These are phyloP conservation scores for Apis cerana DNA, from an alignment of 1,140 invertebrate genomes.

Conservation along the genomic window DNA sequence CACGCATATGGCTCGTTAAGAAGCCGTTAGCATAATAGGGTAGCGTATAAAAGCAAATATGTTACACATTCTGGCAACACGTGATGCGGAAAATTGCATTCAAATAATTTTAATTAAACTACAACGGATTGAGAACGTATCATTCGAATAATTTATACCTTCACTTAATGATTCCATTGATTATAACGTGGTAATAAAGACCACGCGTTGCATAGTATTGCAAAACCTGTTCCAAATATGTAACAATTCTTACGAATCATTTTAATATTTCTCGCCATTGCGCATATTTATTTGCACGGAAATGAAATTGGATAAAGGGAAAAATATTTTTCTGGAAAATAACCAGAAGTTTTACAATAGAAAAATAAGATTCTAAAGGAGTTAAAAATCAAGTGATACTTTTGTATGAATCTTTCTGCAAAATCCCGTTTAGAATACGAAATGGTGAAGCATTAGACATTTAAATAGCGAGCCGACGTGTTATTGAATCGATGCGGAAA, in stretches of 20 bases:
- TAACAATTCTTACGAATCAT: neutral
- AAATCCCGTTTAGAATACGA: slow-evolving; percentile 6
- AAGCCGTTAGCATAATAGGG: slow-evolving; percentile 47
- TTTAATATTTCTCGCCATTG: neutral
- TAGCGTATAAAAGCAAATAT: neutral
- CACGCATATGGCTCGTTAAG: slow-evolving; percentile 55
- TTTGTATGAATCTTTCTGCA: neutral
- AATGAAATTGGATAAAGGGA: too few species aligned
- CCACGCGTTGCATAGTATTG: too few species aligned
- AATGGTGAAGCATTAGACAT: slow-evolving; percentile 26
- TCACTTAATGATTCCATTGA: neutral
- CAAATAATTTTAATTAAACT: slow-evolving; percentile 19
- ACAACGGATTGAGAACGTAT: neutral
- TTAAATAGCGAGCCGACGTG: slow-evolving; percentile 27
- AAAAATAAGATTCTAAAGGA: neutral
- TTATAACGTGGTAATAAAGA: neutral
- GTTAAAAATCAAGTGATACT: neutral
- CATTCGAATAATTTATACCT: neutral
- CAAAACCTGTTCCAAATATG: neutral
- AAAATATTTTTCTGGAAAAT: too few species aligned
- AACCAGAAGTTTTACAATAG: too few species aligned
- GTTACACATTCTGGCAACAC: neutral
- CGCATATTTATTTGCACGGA: neutral
- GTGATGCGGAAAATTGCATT: neutral
- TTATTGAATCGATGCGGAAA: slow-evolving; percentile 52